A percentile compares a stretch with the other conserved stretches of the same genome.
Evolutionary conservation across 2,113 vertebrate genomes (phyloP).

Genomic region (Equus quagga): DNA sequence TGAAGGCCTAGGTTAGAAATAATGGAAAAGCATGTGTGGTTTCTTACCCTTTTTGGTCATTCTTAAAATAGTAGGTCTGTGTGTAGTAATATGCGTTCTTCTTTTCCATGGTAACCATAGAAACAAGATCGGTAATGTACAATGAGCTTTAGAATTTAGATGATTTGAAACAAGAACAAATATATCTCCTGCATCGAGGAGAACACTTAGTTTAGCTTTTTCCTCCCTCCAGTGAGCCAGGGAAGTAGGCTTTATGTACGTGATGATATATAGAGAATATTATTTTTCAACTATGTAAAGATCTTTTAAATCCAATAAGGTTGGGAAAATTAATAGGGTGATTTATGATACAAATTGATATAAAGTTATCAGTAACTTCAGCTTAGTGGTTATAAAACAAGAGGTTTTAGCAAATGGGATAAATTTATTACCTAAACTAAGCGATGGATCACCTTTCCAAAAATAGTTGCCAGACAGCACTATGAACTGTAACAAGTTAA

Average conservation of each 20-base stretch:
- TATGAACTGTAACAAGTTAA: not conserved
- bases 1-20: slow-evolving; percentile 27
- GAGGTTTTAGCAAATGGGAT: not conserved
- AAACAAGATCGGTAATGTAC: slow-evolving; percentile 40
- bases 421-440: not conserved
- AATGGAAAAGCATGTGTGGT: not conserved
- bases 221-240: not conserved
- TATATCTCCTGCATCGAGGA: not conserved
- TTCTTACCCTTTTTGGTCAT: slow-evolving; percentile 33
- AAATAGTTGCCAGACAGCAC: not conserved
- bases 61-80: slow-evolving; percentile 48
- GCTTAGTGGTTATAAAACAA: not conserved
- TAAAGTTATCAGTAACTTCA: not conserved
- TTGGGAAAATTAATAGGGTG: not conserved
- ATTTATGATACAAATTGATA: not conserved
- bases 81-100: slow-evolving; percentile 55
- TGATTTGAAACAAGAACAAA: slow-evolving; percentile 54
- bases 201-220: not conserved
- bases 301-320: not conserved
- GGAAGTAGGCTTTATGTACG: not conserved
- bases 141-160: slow-evolving; percentile 64
- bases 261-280: not conserved
- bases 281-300: not conserved
- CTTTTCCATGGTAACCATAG: slow-evolving; percentile 66
- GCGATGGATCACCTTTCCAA: not conserved